Percentiles rank a stretch among this genome's conserved stretches.
phyloP scores from a whole-genome alignment of 2,888 invertebrate genomes.

The Schizaphis graminum region DNA sequence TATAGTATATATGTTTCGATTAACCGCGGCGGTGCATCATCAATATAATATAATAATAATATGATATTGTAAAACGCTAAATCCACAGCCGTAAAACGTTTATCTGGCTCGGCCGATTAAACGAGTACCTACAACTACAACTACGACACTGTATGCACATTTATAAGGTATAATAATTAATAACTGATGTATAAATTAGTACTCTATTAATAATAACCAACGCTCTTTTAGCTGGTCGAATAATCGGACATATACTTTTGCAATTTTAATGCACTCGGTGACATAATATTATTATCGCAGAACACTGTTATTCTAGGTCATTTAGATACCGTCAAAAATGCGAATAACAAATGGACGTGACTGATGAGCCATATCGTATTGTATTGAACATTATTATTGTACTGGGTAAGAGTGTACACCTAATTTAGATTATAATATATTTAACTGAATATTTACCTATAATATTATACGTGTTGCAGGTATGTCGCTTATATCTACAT shows the following conservation, averaged over 20 bases:
- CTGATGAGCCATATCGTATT: not conserved
- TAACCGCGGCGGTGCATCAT: not conserved
- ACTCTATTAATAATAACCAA: not conserved
- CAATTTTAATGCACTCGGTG: not conserved
- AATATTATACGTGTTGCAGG: not conserved
- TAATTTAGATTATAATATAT: not conserved
- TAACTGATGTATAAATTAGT: not conserved
- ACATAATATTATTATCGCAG: not conserved
- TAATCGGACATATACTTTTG: not conserved
- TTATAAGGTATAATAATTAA: not conserved
- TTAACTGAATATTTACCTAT: not conserved
- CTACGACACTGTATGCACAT: not conserved
- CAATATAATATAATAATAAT: not conserved
- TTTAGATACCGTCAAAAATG: not conserved
- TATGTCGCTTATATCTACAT: not conserved
- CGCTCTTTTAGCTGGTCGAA: not conserved
- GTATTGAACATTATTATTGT: not conserved
- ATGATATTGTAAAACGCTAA: not conserved
- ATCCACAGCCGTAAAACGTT: not conserved
- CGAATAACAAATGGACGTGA: not conserved
- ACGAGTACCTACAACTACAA: too few relatives aligned
- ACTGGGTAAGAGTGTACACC: not conserved
- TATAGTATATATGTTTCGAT: not conserved
- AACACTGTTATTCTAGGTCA: not conserved
- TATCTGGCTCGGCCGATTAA: not conserved